These are phyloP conservation scores for Greenwoodochromis staneri DNA, from an alignment of 2,113 vertebrate genomes.

Conservation along the genomic window DNA sequence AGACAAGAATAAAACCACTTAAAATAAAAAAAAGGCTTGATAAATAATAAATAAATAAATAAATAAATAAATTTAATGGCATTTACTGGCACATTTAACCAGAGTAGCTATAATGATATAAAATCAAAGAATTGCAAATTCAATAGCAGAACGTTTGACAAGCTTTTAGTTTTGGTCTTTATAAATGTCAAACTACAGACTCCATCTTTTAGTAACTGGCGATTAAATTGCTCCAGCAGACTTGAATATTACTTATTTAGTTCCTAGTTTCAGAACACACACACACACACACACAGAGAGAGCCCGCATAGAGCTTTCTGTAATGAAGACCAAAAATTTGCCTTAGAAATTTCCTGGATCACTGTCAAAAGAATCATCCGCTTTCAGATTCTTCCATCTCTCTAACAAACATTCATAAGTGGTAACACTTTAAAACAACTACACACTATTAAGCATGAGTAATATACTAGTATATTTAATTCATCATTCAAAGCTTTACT, in stretches of 20 bases:
- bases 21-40: not conserved
- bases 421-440: not conserved
- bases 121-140: not conserved
- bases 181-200: not conserved
- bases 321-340: not conserved
- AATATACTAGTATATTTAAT: accelerated
- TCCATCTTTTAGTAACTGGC: not conserved
- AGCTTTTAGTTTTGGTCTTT: not conserved
- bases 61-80: not conserved
- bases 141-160: not conserved
- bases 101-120: not conserved
- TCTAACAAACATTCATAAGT: not conserved
- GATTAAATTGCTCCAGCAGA: not conserved
- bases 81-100: not conserved
- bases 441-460: not conserved
- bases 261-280: not conserved
- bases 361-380: not conserved
- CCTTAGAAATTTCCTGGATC: not conserved
- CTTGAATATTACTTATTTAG: not conserved
- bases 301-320: not conserved
- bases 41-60: not conserved
- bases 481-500: not conserved
- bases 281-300: not conserved
- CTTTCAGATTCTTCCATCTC: not conserved
- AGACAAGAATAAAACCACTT: not conserved